Conservation (phyloP, 2,797 vertebrate genomes). For the Triplophysa bombifrons region DNA sequence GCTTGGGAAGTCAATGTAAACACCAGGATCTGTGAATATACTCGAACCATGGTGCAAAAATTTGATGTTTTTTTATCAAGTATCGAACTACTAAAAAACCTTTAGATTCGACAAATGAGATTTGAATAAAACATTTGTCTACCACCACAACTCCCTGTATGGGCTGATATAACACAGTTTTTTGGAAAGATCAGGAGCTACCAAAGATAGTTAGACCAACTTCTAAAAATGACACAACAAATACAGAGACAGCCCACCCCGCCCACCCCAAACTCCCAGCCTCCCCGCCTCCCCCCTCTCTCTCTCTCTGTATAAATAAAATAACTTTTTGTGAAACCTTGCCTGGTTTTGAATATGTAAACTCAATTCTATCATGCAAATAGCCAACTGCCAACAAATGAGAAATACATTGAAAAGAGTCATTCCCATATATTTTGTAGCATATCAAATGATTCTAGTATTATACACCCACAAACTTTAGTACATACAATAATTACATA, state of each 20-base stretch:
- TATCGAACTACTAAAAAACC: neutral
- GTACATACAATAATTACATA: neutral
- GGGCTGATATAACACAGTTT: neutral
- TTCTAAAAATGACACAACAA: constrained; percentile 41
- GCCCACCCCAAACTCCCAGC: accelerated
- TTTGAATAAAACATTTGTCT: constrained; percentile 1
- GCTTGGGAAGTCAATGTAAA: neutral
- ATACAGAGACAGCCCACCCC: constrained; percentile 14
- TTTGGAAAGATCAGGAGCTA: constrained; percentile 53
- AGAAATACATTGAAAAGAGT: neutral
- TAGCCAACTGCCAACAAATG: neutral
- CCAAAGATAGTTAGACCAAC: constrained; percentile 47
- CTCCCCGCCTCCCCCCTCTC: too few relatives aligned
- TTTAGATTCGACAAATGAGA: neutral
- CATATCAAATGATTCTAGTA: too few relatives aligned
- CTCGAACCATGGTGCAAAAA: neutral
- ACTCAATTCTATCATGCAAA: neutral
- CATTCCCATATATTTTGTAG: neutral
- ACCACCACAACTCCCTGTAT: constrained; percentile 4
- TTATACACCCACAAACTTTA: neutral
- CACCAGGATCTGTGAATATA: neutral
- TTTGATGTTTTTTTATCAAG: neutral
- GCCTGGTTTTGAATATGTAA: constrained; percentile 2
- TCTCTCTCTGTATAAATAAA: neutral
- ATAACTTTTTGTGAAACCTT: neutral